Conservation (phyloP, 2,797 vertebrate species). For the Cynodonichthys magdalenae region DNA sequence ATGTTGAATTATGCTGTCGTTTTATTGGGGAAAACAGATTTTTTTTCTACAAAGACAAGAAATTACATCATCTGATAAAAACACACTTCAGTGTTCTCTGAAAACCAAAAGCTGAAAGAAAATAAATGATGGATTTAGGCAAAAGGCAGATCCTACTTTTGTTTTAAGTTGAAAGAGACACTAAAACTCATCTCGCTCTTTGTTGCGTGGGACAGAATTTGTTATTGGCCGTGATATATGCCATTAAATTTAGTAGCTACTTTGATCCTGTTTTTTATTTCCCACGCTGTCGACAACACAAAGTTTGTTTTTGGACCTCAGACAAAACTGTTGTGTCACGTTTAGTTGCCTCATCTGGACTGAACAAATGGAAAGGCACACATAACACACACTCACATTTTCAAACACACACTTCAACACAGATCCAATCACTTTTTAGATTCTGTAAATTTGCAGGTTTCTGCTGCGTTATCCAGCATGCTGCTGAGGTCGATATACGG, state of each 20-base stretch:
- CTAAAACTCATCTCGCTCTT: background rate
- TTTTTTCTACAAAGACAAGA: no score
- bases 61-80: background rate
- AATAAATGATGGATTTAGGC: background rate
- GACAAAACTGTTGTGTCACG: slow-evolving; percentile 53
- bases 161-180: background rate
- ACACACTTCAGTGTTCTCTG: background rate
- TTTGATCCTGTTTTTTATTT: slow-evolving; percentile 32
- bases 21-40: no score
- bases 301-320: slow-evolving; percentile 59
- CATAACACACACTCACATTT: slow-evolving; percentile 20
- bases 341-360: slow-evolving; percentile 45
- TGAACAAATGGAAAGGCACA: slow-evolving; percentile 11
- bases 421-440: slow-evolving; percentile 43
- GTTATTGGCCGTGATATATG: background rate
- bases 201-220: background rate
- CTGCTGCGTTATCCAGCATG: slow-evolving; percentile 47
- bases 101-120: background rate
- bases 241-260: background rate
- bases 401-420: slow-evolving; percentile 24
- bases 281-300: slow-evolving; percentile 51
- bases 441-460: slow-evolving; percentile 57
- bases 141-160: background rate
- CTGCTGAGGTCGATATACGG: slow-evolving; percentile 60
- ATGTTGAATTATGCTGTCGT: background rate